Base-by-base conservation (phyloP, 2,113 vertebrate species). In the Apaloderma vittatum region DNA sequence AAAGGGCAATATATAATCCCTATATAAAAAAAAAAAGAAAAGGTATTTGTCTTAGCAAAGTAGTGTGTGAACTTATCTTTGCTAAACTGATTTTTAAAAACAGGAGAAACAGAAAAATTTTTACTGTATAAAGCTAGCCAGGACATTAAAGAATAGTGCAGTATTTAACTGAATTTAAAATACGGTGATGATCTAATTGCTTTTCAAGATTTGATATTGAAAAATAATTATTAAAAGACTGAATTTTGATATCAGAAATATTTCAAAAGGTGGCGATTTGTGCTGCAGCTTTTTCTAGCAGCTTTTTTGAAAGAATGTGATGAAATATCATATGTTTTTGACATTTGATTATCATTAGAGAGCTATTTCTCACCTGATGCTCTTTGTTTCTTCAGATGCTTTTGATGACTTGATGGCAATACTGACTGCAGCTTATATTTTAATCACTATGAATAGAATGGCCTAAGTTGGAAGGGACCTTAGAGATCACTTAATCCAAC, bases 281-380 rank as follows among this genome's bases (percentile, higher is more conserved):
- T 78, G 34, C 48, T 82, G 23, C 36, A 92, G 46, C 15, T 83
- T 63, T 62, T 94, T 73, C 58, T 88, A 90, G 40, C 11, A 86
- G 49, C 62, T 43, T 59, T 94, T 91, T 71, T 55, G 2, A 73
- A 94, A 59, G 46, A 92, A 86, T 27, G 22, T 83, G 81, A 90
- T 88, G 67, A 93, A 90, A 86, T 86, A 63, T 70, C 67, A 30
- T 87, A 65, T 70, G 34, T 27, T 95, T 97, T 73, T 94, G 71
- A 86, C 67, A 88, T 90, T 94, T 87, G 57, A 30, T 48, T 97
- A 92, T 90, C 63, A 63, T 93, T 90, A 88, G 40, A 77, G 55
- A 70, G 86, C 26, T 86, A 62, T 93, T 93, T 86, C 27, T 95
- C 85, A 97, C 75, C 67, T 80, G 67, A 78, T 93, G 46, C 34